A percentile compares a stretch with the other conserved stretches of the same genome.
phyloP scores from a whole-genome alignment of 2,888 invertebrate species.

The Bellardia pandia region DNA sequence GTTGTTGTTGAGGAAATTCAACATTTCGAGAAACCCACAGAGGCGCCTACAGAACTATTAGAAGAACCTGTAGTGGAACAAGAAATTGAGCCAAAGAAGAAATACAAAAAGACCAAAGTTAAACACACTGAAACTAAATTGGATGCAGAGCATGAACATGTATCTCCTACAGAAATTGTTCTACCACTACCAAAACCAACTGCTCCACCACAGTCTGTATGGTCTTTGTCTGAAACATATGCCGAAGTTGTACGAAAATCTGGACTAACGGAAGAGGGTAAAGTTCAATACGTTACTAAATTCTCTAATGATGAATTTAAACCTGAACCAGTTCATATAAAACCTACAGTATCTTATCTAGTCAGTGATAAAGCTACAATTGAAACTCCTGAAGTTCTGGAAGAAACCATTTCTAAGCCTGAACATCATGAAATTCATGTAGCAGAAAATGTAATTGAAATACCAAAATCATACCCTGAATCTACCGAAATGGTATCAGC shows the following conservation, averaged over 20 bases:
- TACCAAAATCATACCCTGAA: conserved; percentile 10
- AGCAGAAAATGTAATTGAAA: background rate
- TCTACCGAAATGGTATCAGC: conserved; percentile 70
- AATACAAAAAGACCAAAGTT: background rate
- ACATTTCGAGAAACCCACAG: background rate
- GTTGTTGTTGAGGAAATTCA: background rate
- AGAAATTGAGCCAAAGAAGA: conserved; percentile 29
- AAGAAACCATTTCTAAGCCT: background rate
- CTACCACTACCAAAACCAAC: conserved; percentile 49
- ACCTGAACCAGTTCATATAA: background rate
- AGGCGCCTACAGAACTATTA: background rate
- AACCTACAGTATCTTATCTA: background rate
- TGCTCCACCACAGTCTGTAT: conserved; percentile 75
- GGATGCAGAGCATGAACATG: conserved; percentile 14
- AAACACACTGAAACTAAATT: conserved; percentile 41
- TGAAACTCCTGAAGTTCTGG: background rate
- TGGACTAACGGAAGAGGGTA: conserved; percentile 76
- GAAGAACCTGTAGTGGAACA: background rate
- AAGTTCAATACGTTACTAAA: conserved; percentile 76
- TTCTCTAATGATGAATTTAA: background rate
- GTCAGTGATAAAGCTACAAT: background rate
- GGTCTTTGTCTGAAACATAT: conserved; percentile 81
- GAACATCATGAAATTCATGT: background rate
- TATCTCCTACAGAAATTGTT: conserved; percentile 29
- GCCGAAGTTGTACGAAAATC: conserved; percentile 82